Evolutionary conservation across 37 sponge, comb jelly and placozoan species (phyloP).

Genomic region (Haliclona indistincta): DNA sequence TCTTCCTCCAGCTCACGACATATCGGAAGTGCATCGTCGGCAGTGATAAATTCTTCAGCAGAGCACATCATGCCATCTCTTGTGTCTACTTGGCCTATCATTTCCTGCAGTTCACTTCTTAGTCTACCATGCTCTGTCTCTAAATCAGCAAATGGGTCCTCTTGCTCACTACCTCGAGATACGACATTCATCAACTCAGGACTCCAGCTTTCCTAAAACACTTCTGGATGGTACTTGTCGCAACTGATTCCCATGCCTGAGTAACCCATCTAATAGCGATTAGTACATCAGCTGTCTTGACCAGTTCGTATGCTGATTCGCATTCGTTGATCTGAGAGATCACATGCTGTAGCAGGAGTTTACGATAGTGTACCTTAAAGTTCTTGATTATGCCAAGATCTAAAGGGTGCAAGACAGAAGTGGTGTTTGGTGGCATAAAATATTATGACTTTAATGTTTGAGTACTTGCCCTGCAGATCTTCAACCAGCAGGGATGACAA

Average conservation of each 20-base stretch:
- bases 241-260: constrained; percentile 52
- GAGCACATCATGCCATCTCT: constrained; percentile 18
- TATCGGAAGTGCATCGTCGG: constrained; percentile 32
- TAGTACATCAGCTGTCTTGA: constrained; percentile 47
- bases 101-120: not conserved
- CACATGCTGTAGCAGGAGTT: constrained; percentile 36
- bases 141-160: constrained; percentile 28
- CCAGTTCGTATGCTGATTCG: constrained; percentile 27
- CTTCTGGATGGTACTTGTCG: constrained; percentile 43
- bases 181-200: constrained; percentile 24
- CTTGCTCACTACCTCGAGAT: not conserved
- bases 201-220: constrained; percentile 71
- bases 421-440: constrained; percentile 65
- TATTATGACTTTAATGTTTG: constrained; percentile 58
- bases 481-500: constrained; percentile 68
- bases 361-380: constrained; percentile 39
- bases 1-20: constrained; percentile 42
- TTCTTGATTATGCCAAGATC: constrained; percentile 60
- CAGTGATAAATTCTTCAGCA: constrained; percentile 30
- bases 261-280: constrained; percentile 50
- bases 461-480: constrained; percentile 47
- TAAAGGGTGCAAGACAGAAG: constrained; percentile 58
- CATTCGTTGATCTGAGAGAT: constrained; percentile 44
- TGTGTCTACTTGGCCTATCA: too few relatives aligned
- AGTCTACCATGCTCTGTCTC: constrained; percentile 4